phyloP scores from a whole-genome alignment of 2,797 vertebrate genomes.

The Picus viridis region DNA sequence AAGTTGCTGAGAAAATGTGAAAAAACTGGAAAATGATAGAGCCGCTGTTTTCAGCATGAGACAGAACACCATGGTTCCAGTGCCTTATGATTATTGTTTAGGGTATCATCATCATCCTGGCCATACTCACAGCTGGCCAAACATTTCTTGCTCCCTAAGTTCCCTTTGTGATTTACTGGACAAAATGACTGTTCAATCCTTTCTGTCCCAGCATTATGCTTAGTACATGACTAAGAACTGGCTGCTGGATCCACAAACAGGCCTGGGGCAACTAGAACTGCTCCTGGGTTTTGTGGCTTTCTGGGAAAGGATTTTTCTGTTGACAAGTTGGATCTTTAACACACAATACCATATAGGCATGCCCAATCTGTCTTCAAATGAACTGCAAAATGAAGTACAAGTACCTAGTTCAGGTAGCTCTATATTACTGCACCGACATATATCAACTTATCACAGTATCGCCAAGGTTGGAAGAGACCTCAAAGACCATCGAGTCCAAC shows the following conservation, averaged over 20 bases:
- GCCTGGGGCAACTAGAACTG: not conserved
- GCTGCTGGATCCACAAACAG: not conserved
- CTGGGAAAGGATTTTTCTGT: not conserved
- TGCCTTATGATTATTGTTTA: not conserved
- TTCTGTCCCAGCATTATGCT: not conserved
- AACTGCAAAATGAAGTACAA: not conserved
- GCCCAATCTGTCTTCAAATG: not conserved
- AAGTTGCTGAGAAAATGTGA: not conserved
- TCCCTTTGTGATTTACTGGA: not conserved
- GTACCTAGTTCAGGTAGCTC: not conserved
- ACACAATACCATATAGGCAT: not conserved
- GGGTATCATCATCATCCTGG: not conserved
- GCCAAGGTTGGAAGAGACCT: too few relatives aligned
- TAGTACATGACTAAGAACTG: not conserved
- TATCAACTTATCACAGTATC: not conserved
- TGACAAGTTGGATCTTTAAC: not conserved
- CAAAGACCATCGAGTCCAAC: too few relatives aligned
- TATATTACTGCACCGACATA: not conserved
- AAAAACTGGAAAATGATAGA: not conserved
- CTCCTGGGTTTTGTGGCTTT: not conserved
- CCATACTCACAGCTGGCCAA: not conserved
- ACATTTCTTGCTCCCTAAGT: not conserved
- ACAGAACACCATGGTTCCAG: not conserved
- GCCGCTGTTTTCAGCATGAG: not conserved
- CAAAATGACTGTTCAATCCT: not conserved